These are phyloP conservation scores for Diarsia dahlii DNA, from an alignment of 2,888 invertebrate genomes.

Conservation along the genomic window DNA sequence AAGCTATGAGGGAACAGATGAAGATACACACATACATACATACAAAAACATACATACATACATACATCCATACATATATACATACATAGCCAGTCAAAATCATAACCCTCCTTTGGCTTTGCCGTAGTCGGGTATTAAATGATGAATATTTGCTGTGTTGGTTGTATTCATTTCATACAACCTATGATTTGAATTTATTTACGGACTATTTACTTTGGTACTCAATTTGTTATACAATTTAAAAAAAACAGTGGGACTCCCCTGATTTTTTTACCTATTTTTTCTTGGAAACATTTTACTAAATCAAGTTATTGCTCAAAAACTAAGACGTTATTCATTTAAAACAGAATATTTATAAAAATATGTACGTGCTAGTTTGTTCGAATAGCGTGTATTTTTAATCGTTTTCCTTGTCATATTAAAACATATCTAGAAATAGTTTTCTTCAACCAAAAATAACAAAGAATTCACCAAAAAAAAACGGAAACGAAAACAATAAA, in stretches of 20 bases:
- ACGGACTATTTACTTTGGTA: not conserved
- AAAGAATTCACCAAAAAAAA: not conserved
- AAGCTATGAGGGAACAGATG: too few relatives aligned
- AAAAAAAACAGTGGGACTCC: too few relatives aligned
- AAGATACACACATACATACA: too few relatives aligned
- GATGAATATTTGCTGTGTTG: too few relatives aligned
- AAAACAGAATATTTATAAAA: not conserved
- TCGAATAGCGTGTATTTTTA: not conserved
- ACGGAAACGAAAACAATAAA: not conserved
- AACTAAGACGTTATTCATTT: not conserved
- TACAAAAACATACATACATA: too few relatives aligned
- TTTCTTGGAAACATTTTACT: not conserved
- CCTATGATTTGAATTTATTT: too few relatives aligned
- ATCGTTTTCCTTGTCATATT: not conserved
- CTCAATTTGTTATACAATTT: too few relatives aligned
- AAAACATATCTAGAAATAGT: not conserved
- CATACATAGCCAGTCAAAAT: too few relatives aligned
- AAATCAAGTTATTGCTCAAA: not conserved
- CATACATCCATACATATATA: too few relatives aligned
- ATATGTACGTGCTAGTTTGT: not conserved
- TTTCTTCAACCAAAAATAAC: not conserved
- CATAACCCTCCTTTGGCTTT: too few relatives aligned
- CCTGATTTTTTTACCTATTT: not conserved
- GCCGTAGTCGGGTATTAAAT: too few relatives aligned
- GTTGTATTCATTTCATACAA: not conserved